Percentiles rank a stretch among this genome's conserved stretches.
These are phyloP conservation scores for Xenopus borealis DNA, from an alignment of 2,113 vertebrate species.

Conservation along the genomic window DNA sequence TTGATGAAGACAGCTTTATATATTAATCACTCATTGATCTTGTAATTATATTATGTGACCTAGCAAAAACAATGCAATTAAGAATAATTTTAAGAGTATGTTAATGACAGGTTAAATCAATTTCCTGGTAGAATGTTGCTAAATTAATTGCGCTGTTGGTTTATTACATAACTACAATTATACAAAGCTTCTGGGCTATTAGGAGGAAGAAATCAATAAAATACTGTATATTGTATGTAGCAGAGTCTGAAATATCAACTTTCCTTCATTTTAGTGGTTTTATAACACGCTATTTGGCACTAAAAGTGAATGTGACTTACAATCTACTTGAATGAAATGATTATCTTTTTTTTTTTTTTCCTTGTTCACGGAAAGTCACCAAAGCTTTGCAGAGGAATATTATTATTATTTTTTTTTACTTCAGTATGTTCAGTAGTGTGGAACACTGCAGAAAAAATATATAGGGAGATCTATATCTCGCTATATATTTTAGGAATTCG, in stretches of 20 bases:
- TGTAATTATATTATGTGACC: conserved; percentile 14
- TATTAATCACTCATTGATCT: conserved; percentile 1
- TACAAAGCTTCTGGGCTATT: conserved; percentile 54
- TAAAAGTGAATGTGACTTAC: background rate
- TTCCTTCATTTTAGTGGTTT: conserved; percentile 71
- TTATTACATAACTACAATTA: conserved; percentile 55
- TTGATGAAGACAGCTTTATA: background rate
- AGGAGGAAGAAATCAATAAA: conserved; percentile 55
- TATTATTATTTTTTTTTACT: too few relatives aligned
- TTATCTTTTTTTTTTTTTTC: background rate
- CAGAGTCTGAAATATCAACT: conserved; percentile 65
- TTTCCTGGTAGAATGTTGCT: conserved; percentile 44
- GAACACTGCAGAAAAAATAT: too few relatives aligned
- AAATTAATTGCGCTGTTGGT: conserved; percentile 54
- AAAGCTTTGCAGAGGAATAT: background rate
- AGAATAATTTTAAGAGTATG: conserved; percentile 38
- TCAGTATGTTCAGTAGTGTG: too few relatives aligned
- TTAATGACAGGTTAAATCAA: conserved; percentile 42
- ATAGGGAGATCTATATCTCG: too few relatives aligned
- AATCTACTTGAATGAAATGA: background rate
- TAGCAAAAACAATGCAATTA: background rate
- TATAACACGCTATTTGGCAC: conserved; percentile 50
- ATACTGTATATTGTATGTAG: conserved; percentile 68
- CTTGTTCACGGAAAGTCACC: background rate
- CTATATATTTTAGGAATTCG: too few relatives aligned